Conservation (phyloP, 23 tunicate species). For the Clavelina lepadiformis region DNA sequence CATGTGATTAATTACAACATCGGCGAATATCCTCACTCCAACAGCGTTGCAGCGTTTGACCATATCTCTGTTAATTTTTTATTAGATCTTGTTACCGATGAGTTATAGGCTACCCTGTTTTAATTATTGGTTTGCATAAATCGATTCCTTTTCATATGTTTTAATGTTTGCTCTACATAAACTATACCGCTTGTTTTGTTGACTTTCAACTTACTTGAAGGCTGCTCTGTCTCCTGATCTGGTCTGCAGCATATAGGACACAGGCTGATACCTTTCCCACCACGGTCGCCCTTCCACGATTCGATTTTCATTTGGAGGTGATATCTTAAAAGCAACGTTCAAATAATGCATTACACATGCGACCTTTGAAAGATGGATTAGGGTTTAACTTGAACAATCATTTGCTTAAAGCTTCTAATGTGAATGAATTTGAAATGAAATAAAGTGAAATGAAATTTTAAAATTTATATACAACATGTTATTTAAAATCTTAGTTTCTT, state of each 20-base stretch:
- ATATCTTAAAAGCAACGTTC: conserved; percentile 36
- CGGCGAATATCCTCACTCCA: conserved; percentile 52
- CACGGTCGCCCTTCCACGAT: conserved; percentile 77
- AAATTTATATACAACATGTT: too few species aligned
- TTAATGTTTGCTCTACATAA: too few species aligned
- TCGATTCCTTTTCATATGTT: background rate
- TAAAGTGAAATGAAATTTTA: too few species aligned
- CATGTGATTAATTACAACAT: conserved; percentile 61
- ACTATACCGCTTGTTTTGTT: too few species aligned
- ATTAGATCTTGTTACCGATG: background rate
- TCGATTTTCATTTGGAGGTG: conserved; percentile 94
- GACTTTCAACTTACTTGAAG: conserved; percentile 50
- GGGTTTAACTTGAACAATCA: too few species aligned
- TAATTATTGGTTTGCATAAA: background rate
- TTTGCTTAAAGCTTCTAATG: too few species aligned
- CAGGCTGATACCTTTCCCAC: conserved; percentile 99
- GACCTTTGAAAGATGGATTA: too few species aligned
- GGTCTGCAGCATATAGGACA: conserved; percentile 68
- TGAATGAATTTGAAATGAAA: too few species aligned
- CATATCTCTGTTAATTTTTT: conserved; percentile 30
- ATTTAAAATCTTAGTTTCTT: too few species aligned
- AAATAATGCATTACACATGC: too few species aligned
- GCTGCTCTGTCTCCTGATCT: conserved; percentile 85
- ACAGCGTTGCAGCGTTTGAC: conserved; percentile 49
- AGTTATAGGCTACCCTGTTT: background rate